Percentiles rank a stretch among this genome's conserved stretches.
These are phyloP conservation scores for Ariopsis seemanni DNA, from an alignment of 2,113 vertebrate genomes.

Conservation along the genomic window DNA sequence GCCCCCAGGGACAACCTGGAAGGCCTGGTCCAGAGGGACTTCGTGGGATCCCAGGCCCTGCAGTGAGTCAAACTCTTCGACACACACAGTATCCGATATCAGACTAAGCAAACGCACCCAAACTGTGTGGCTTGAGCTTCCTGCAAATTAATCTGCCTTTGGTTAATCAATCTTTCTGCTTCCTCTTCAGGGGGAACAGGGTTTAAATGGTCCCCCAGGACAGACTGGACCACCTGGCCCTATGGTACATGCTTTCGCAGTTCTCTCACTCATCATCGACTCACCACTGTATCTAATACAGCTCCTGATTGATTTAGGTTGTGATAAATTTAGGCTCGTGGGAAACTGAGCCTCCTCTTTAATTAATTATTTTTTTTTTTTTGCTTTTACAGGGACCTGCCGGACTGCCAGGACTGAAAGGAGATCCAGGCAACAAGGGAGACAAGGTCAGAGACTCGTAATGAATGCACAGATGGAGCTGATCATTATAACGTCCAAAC, in stretches of 20 bases:
- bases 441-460: slow-evolving; percentile 80
- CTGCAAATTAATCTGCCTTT: slow-evolving; percentile 22
- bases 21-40: slow-evolving; percentile 81
- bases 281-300: slow-evolving; percentile 29
- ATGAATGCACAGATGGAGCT: background rate
- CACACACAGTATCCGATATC: slow-evolving; percentile 18
- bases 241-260: slow-evolving; percentile 72
- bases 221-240: slow-evolving; percentile 86
- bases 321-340: slow-evolving; percentile 5
- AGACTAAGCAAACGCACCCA: background rate
- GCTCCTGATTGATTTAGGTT: slow-evolving; percentile 29
- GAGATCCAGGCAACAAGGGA: slow-evolving; percentile 83
- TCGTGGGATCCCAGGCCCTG: slow-evolving; percentile 85
- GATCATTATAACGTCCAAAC: background rate
- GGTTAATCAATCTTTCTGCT: slow-evolving; percentile 36
- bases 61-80: slow-evolving; percentile 72
- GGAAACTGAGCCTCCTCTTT: slow-evolving; percentile 16
- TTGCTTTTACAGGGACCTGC: slow-evolving; percentile 78
- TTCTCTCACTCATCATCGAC: slow-evolving; percentile 15
- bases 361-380: background rate
- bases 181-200: slow-evolving; percentile 83
- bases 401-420: slow-evolving; percentile 86
- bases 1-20: slow-evolving; percentile 82
- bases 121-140: background rate
- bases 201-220: slow-evolving; percentile 83